phyloP scores from a whole-genome alignment of 2,888 invertebrate genomes.

The Julus scandinavius region DNA sequence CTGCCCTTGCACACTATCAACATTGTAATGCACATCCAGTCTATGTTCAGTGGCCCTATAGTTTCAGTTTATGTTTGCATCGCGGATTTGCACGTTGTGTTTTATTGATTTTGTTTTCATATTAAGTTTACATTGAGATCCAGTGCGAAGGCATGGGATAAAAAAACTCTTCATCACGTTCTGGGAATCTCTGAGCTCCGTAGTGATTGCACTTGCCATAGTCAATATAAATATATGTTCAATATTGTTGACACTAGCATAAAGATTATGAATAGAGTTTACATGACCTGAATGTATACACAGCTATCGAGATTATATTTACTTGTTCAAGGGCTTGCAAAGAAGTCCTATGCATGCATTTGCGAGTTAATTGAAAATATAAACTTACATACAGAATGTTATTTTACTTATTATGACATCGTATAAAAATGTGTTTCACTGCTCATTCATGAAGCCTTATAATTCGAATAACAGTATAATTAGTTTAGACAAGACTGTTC shows the following conservation, averaged over 20 bases:
- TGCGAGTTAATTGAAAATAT: not conserved
- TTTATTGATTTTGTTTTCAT: conserved; percentile 37
- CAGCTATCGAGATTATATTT: not conserved
- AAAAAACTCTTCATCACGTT: not conserved
- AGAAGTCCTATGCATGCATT: not conserved
- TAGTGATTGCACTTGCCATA: conserved; percentile 2
- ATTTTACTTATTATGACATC: not conserved
- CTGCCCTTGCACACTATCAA: not conserved
- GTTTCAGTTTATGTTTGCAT: conserved; percentile 33
- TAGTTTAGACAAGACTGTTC: too few relatives aligned
- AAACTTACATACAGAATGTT: not conserved
- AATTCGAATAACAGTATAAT: not conserved
- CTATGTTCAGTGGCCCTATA: not conserved
- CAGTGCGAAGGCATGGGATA: not conserved
- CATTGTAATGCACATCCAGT: not conserved
- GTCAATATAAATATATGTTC: not conserved
- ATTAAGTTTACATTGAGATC: not conserved
- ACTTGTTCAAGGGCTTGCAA: not conserved
- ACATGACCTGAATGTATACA: conserved; percentile 6
- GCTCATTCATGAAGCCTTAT: not conserved
- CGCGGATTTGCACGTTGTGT: not conserved
- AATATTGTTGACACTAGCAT: conserved; percentile 27
- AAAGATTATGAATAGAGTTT: conserved; percentile 23
- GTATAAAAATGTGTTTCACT: not conserved
- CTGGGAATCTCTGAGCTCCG: conserved; percentile 16